Percentiles rank a stretch among this genome's conserved stretches.
Evolutionary conservation across 2,113 vertebrate species (phyloP).

Genomic region (Heterotis niloticus): DNA sequence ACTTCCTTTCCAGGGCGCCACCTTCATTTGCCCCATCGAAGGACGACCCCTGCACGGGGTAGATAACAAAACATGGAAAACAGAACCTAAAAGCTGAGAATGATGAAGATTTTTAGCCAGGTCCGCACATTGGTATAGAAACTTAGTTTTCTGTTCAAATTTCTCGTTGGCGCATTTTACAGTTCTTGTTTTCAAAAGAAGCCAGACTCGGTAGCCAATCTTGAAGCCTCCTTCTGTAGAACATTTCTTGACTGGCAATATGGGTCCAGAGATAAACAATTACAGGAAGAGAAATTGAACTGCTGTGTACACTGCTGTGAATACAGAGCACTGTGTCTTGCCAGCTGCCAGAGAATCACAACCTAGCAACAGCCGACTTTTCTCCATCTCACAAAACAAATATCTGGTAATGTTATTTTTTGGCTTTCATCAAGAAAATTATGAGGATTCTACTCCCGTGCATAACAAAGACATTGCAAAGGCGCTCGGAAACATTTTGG

Average conservation of each 20-base stretch:
- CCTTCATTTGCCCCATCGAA: not conserved
- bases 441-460: not conserved
- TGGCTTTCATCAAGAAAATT: not conserved
- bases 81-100: not conserved
- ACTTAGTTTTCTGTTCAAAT: not conserved
- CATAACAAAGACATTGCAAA: not conserved
- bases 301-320: not conserved
- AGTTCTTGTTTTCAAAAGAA: conserved; percentile 12
- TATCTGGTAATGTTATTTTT: not conserved
- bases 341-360: not conserved
- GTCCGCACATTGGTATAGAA: not conserved
- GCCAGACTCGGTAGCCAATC: not conserved
- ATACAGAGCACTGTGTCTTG: not conserved
- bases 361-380: too few relatives aligned
- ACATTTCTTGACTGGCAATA: conserved; percentile 20
- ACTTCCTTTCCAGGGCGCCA: not conserved
- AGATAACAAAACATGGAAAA: not conserved
- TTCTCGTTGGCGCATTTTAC: not conserved
- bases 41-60: not conserved
- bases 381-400: not conserved
- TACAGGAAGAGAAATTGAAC: conserved; percentile 16
- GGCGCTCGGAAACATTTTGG: not conserved
- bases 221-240: not conserved
- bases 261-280: conserved; percentile 22
- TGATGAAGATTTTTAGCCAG: conserved; percentile 1